phyloP scores from a whole-genome alignment of 2,797 vertebrate genomes.

The Danio albolineatus region DNA sequence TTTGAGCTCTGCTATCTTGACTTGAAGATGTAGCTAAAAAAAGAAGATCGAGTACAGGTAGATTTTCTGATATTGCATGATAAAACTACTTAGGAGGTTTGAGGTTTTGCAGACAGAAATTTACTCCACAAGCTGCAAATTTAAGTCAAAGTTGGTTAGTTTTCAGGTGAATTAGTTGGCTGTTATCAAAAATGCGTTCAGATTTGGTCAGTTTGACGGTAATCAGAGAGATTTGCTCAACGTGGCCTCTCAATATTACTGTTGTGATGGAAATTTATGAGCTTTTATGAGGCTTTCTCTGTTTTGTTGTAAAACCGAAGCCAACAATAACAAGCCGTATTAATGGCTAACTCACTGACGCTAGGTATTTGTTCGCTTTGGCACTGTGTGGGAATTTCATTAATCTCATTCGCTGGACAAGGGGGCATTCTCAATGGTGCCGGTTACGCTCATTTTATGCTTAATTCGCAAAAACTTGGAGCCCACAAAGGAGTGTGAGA shows the following conservation, averaged over 20 bases:
- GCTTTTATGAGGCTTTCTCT: slow-evolving; percentile 49
- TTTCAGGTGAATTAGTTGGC: background rate
- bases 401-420: slow-evolving; percentile 62
- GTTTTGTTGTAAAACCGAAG: slow-evolving; percentile 52
- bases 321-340: slow-evolving; percentile 72
- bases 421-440: slow-evolving; percentile 55
- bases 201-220: slow-evolving; percentile 16
- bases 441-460: slow-evolving; percentile 64
- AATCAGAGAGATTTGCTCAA: slow-evolving; percentile 25
- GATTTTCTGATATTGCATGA: slow-evolving; percentile 7
- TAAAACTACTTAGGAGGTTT: slow-evolving; percentile 21
- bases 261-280: slow-evolving; percentile 51
- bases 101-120: background rate
- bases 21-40: slow-evolving; percentile 34
- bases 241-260: slow-evolving; percentile 29
- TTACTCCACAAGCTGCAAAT: slow-evolving; percentile 1
- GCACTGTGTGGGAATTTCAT: slow-evolving; percentile 65
- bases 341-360: slow-evolving; percentile 65
- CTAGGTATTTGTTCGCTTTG: slow-evolving; percentile 69
- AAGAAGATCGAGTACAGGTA: slow-evolving; percentile 25
- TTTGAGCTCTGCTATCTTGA: slow-evolving; percentile 36
- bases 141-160: slow-evolving; percentile 22
- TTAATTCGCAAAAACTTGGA: slow-evolving; percentile 65
- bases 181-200: slow-evolving; percentile 1
- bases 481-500: slow-evolving; percentile 67